These are phyloP conservation scores for Caenorhabditis elegans DNA, from an alignment of 1,140 invertebrate species.

Conservation along the genomic window WBcel235 BX284602.5:11598501-11599000, in stretches of 20 bases:
- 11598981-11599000: not conserved
- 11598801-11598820: not conserved
- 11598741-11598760: not conserved
- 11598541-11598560: not conserved
- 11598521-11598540: not conserved
- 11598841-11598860: not conserved
- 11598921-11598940: not conserved
- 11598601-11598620: not conserved
- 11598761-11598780: not conserved
- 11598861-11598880: not conserved
- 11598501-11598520: not conserved
- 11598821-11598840: not conserved
- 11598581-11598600: not conserved
- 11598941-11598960: not conserved
- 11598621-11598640: not conserved
- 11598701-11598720: not conserved
- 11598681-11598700: not conserved
- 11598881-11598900: not conserved
- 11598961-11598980: not conserved
- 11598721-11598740: not conserved
- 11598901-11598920: slow-evolving; percentile 1
- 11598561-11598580: not conserved
- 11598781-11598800: not conserved
- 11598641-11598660: not conserved
- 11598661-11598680: slow-evolving; percentile 5